Evolutionary conservation across 1,140 invertebrate species (phyloP).

Genomic region (Diploscapter pachys): DNA sequence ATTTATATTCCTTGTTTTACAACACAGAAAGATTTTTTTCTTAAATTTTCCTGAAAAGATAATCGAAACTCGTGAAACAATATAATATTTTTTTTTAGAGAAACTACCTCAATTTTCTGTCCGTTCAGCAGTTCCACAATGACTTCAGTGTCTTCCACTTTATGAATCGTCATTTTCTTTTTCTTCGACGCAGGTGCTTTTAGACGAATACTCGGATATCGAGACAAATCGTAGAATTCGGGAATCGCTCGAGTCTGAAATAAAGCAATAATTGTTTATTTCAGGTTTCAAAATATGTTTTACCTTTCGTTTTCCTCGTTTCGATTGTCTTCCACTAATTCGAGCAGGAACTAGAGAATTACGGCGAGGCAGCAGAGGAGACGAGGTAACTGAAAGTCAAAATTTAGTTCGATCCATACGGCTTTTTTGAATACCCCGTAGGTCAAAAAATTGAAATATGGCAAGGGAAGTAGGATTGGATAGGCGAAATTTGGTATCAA

Average conservation of each 20-base stretch:
- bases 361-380: conserved; percentile 11
- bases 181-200: conserved; percentile 49
- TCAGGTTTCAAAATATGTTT: background rate
- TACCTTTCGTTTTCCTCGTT: conserved; percentile 22
- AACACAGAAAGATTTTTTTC: background rate
- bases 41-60: too few species aligned
- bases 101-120: conserved; percentile 59
- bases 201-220: conserved; percentile 47
- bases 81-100: background rate
- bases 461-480: too few species aligned
- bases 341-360: conserved; percentile 35
- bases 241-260: conserved; percentile 46
- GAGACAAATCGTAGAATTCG: conserved; percentile 49
- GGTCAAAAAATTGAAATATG: too few species aligned
- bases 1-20: background rate
- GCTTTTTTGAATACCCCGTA: too few species aligned
- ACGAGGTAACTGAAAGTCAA: too few species aligned
- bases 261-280: background rate
- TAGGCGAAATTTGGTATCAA: too few species aligned
- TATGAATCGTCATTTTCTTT: conserved; percentile 45
- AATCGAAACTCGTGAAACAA: background rate
- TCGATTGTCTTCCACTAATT: conserved; percentile 36
- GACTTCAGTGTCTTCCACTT: conserved; percentile 54
- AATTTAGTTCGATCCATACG: too few species aligned
- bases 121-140: conserved; percentile 61